Percentiles rank a stretch among this genome's conserved stretches.
Conservation (phyloP, 2,113 vertebrate species). For the Bungarus multicinctus region DNA sequence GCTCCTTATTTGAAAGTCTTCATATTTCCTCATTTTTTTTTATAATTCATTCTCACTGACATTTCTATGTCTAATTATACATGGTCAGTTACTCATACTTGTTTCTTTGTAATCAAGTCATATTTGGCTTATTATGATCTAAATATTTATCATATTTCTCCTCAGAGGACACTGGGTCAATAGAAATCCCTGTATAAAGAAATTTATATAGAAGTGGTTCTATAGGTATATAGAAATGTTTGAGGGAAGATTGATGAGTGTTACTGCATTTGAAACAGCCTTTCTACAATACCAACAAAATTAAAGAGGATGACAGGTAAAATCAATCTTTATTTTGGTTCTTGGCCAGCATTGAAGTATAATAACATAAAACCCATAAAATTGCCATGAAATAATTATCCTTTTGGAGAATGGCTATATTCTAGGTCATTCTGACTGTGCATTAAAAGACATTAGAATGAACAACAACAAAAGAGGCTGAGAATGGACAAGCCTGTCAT, state of each 20-base stretch:
- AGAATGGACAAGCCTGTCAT: neutral
- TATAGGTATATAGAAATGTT: neutral
- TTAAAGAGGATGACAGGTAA: neutral
- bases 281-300: neutral
- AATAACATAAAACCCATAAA: neutral
- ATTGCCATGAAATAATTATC: neutral
- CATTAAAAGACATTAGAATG: neutral
- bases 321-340: neutral
- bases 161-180: neutral
- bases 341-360: neutral
- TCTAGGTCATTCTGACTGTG: neutral
- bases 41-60: neutral
- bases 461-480: neutral
- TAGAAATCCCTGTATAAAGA: neutral
- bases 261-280: neutral
- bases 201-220: neutral
- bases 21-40: neutral
- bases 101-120: neutral
- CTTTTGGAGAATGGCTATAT: neutral
- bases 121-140: neutral
- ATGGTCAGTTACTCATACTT: neutral
- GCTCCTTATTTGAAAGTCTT: neutral
- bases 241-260: neutral
- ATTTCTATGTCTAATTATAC: neutral
- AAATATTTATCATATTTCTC: neutral